phyloP scores from a whole-genome alignment of 2,888 invertebrate genomes.

The Aphodius sticticus region DNA sequence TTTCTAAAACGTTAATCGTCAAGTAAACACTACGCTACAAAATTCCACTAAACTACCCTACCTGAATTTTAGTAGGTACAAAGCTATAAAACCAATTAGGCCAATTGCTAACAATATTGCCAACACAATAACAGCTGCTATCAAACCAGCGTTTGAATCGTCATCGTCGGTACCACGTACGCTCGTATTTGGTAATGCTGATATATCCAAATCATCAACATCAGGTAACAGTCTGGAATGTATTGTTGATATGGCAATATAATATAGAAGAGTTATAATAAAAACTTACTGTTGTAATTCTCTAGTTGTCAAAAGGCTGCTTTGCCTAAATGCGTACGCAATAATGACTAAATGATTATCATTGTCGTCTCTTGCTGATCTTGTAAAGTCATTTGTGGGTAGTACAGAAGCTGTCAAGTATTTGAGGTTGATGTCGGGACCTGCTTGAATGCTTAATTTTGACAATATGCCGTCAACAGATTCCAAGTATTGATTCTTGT shows the following conservation, averaged over 20 bases:
- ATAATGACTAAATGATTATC: constrained; percentile 42
- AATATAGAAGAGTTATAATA: not conserved
- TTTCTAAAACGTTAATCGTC: constrained; percentile 24
- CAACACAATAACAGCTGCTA: constrained; percentile 52
- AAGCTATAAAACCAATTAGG: constrained; percentile 49
- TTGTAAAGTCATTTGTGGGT: constrained; percentile 47
- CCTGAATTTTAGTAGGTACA: constrained; percentile 52
- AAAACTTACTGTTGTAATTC: constrained; percentile 41
- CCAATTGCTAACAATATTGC: constrained; percentile 48
- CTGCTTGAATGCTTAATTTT: constrained; percentile 43
- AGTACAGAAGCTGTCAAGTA: constrained; percentile 59
- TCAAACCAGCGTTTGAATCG: constrained; percentile 44
- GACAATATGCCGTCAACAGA: constrained; percentile 56
- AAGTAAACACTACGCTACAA: not conserved
- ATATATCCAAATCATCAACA: constrained; percentile 25
- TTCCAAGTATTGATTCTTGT: constrained; percentile 60
- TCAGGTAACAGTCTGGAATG: constrained; percentile 25
- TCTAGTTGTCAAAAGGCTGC: constrained; percentile 34
- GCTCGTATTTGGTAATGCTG: not conserved
- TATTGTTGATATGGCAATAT: not conserved
- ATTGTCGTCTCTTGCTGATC: constrained; percentile 29
- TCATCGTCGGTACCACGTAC: constrained; percentile 9
- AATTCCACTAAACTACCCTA: constrained; percentile 30
- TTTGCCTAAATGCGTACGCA: constrained; percentile 42
- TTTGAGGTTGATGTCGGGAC: constrained; percentile 60